Base-by-base conservation (phyloP, 1,140 invertebrate species). In the Trichonephila clavata region DNA sequence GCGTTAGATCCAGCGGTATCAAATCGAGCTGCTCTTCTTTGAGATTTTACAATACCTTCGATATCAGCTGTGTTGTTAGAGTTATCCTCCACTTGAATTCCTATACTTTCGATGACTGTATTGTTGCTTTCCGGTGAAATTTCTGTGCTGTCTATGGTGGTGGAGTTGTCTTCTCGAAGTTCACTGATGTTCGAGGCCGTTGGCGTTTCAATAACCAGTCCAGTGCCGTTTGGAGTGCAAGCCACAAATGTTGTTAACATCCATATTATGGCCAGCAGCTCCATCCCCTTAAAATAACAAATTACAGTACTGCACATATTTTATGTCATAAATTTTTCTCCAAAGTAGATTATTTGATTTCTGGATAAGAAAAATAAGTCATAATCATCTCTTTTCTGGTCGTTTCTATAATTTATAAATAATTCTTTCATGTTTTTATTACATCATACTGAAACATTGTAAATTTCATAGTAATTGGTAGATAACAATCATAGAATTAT, bases 21-120 rank as follows among this genome's bases (percentile, higher is more conserved):
- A 88, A 88, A 68, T 20, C 84, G 86, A 16, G 84, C 32, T 59
- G 92, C 92, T 50, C 92, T 8, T 81, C 92, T 93, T 13, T 87
- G 84, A 0, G 65, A 60, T 86, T 88, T 93, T n/a, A 87, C 84
- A 39, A 81, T 1, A 8, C 63, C 84, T 77, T 65, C 84, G n/a
- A 61, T 65, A n/a, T 86, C 50, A 4, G 27, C 18, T 7, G 65
- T 20, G 21, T 32, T 14, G 14, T 13, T 63, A 8, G 27, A 83
- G n/a, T 61, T 21, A n/a, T 65, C 50, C 27, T 63, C 60, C 13
- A 18, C 10, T 20, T 14, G 16, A 50, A 50, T 50, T 50, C 6
- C 50, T 50, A 50, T 32, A 1, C 50, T 50, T 50, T 50, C 50
- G 14, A 68, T 24, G 20, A n/a, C 16, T 65, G 24, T 71, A 16